phyloP scores from a whole-genome alignment of 1,140 invertebrate species.

The Halictus rubicundus region DNA sequence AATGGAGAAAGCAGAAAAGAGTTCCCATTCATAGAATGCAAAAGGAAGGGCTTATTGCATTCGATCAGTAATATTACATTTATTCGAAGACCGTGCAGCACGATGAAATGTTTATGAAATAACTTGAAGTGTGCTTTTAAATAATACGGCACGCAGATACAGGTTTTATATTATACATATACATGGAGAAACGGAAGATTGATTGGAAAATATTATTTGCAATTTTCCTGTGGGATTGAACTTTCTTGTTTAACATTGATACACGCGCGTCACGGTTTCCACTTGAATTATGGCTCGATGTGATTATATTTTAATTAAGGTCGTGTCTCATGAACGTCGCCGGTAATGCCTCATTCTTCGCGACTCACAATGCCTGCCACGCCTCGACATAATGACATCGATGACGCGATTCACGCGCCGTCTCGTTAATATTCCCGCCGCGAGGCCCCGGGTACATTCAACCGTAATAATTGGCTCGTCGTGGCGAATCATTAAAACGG shows the following conservation, averaged over 20 bases:
- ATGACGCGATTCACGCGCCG: not conserved
- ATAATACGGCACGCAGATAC: no score
- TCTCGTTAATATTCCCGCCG: not conserved
- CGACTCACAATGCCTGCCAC: constrained; percentile 10
- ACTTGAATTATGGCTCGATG: not conserved
- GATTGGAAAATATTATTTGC: no score
- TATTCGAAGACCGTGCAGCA: no score
- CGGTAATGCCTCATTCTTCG: constrained; percentile 18
- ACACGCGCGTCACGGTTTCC: not conserved
- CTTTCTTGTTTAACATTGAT: not conserved
- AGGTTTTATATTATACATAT: no score
- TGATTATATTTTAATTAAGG: constrained; percentile 35
- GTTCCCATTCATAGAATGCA: no score
- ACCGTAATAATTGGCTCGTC: not conserved
- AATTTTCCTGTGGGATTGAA: not conserved
- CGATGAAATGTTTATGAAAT: no score
- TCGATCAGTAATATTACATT: no score
- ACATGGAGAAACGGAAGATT: no score
- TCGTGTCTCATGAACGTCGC: constrained; percentile 32
- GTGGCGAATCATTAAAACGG: not conserved
- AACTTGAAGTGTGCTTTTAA: no score
- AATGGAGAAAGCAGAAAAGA: no score
- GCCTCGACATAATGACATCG: constrained; percentile 6
- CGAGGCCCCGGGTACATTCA: not conserved
- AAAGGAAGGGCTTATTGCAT: no score